A percentile compares a stretch with the other conserved stretches of the same genome.
Evolutionary conservation across 2,113 vertebrate species (phyloP).

Genomic region (Xyliphius kryptos): DNA sequence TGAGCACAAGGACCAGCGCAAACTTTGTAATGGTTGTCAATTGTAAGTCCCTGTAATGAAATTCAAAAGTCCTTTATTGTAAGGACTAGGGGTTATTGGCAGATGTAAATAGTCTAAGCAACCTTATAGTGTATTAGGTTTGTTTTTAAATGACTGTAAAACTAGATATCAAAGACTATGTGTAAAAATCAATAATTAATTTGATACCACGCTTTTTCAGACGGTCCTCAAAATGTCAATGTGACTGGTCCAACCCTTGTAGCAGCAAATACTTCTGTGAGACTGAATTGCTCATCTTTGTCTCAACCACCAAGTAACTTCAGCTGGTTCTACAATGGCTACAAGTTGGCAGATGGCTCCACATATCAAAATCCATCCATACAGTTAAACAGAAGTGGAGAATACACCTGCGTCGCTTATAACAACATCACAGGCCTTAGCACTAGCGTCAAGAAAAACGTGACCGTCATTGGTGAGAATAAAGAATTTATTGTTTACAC

Average conservation of each 20-base stretch:
- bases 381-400: conserved; percentile 43
- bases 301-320: conserved; percentile 47
- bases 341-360: conserved; percentile 28
- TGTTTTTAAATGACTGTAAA: neutral
- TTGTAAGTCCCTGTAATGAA: neutral
- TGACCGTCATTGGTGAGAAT: conserved; percentile 44
- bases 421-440: conserved; percentile 51
- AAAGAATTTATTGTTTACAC: neutral
- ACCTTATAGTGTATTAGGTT: no score
- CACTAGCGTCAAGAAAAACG: conserved; percentile 26
- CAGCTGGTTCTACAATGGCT: conserved; percentile 51
- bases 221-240: neutral
- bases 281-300: conserved; percentile 45
- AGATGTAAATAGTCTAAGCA: no score
- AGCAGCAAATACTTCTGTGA: conserved; percentile 11
- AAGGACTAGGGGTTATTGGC: neutral
- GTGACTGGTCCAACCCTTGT: conserved; percentile 11
- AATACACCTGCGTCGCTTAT: conserved; percentile 55
- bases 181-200: neutral
- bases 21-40: neutral
- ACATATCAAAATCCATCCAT: conserved; percentile 21
- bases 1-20: neutral
- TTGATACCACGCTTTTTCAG: neutral
- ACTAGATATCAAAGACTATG: neutral
- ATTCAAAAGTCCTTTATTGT: neutral